Base-by-base conservation (phyloP, 2,797 vertebrate species). In the Takifugu ocellatus region DNA sequence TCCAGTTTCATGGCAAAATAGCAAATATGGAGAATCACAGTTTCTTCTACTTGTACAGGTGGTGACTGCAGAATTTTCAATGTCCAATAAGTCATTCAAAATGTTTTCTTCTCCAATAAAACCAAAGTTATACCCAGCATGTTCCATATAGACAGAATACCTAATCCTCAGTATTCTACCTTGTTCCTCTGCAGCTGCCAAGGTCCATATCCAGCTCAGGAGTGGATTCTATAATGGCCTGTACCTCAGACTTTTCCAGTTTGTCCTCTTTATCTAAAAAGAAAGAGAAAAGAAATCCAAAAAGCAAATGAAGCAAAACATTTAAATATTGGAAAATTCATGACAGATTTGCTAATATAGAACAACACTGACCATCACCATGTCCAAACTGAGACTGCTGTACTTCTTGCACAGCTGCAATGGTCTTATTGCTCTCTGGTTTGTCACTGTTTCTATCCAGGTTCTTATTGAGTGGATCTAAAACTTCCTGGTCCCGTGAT, bases 191-290 rank as follows among this genome's bases (percentile, higher is more conserved):
- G 86, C 91, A 95, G 77, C 92, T 90, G 48, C 90, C 93, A 21
- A 96, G 90, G 66, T 96, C 94, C 96, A 98, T 97, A 87, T 97
- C 95, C 89, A 98, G 62, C 79, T 99, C 97, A 27, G 97, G 97
- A 31, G 97, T 99, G 2, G 96, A 98, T 75, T 98, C 96, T 14
- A 98, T 98, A 86, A 99, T 99, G 2, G 93, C 94, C 82, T 96
- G 95, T 27, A 98, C 94, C 79, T 97, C 96, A n/a, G 95, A 97
- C 82, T 93, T 94, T 77, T 96, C 93, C 59, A 90, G 83, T 61
- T 91, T 90, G 70, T 94, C 92, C 49, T 78, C 83, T 78, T 78
- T 90, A 71, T 93, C 36, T 68, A n/a, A 21, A 64, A 16, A 60
- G 8, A 67, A 3, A 46, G 9, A 24, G 24, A 43, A 31, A 2